Percentiles rank a stretch among this genome's conserved stretches.
These are phyloP conservation scores for Heliconius congener DNA, from an alignment of 1,140 invertebrate species.

Conservation along the genomic window DNA sequence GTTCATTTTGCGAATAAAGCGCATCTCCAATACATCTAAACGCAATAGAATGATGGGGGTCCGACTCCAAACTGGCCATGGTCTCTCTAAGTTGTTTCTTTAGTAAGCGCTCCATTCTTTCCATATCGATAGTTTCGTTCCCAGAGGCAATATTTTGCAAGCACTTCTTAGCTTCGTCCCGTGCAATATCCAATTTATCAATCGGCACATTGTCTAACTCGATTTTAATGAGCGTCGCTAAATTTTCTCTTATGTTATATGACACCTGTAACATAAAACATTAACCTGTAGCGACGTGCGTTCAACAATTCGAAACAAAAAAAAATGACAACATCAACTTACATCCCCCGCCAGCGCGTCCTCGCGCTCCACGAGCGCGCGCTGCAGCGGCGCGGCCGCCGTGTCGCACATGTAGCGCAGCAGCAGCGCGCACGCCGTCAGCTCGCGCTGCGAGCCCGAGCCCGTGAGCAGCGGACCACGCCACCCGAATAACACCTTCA, in stretches of 20 bases:
- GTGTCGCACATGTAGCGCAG: conserved; percentile 93
- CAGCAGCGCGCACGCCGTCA: conserved; percentile 86
- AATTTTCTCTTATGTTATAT: conserved; percentile 87
- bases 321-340: conserved; percentile 41
- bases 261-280: conserved; percentile 81
- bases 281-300: too few species aligned
- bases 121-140: conserved; percentile 87
- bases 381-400: conserved; percentile 90
- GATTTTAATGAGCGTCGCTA: conserved; percentile 86
- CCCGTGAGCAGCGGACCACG: conserved; percentile 88
- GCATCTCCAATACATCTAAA: conserved; percentile 91
- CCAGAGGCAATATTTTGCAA: conserved; percentile 77
- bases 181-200: conserved; percentile 84
- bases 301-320: not conserved
- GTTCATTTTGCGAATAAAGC: conserved; percentile 88
- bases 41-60: conserved; percentile 88
- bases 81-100: conserved; percentile 87
- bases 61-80: conserved; percentile 87
- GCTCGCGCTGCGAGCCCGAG: conserved; percentile 76
- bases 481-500: conserved; percentile 85
- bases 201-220: conserved; percentile 90
- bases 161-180: conserved; percentile 83
- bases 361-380: conserved; percentile 91
- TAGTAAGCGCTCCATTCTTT: conserved; percentile 87
- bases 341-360: conserved; percentile 92